Evolutionary conservation across 2,888 invertebrate species (phyloP), one percentile per base, ranked within the genome.

Genomic region (Anarsia innoxiella): DNA sequence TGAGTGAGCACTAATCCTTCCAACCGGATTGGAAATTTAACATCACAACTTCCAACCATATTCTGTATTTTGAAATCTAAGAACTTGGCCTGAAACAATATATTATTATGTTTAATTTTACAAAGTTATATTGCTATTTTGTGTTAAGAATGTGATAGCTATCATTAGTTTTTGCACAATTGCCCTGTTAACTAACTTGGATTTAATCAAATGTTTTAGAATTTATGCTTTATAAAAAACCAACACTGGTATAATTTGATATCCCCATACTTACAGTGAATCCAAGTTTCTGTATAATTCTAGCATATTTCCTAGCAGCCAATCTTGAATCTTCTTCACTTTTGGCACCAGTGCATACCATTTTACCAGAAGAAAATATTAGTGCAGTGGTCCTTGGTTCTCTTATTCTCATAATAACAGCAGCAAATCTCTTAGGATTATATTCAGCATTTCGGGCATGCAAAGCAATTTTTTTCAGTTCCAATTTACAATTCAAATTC

Each of bases 381-480:
- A 92, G 69, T 3, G 91, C 91, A 10, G 91, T 92, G 3, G 91
- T 99, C 77, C 97, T 85, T 0, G 94, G 94, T 73, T 94, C 98
- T 58, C 88, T 89, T 75, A 90, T 94, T 63, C 98, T 88, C 99
- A 99, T 99, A 38, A 99, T 99, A 2, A 99, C 98, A 25, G 99
- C 99, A 34, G 98, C 97, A 86, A 99, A 99, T 61, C 99, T 92
- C 78, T 99, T 99, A 5, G 99, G 99, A 75, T 99, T 99, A 68
- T 99, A 99, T 76, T 99, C 99, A 1, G 99, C 99, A 86, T 99
- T 99, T 69, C 99, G 91, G 0, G 99, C 98, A 70, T 97, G 97
- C 2, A 99, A 83, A 0, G 99, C 98, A 55, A 99, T 99, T 79
- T 95, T 96, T 66, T 99, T 98, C 43, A 99, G 86, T 66, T 99